A percentile compares a stretch with the other conserved stretches of the same genome.
phyloP scores from a whole-genome alignment of 2,113 vertebrate species.

The Poeciliopsis occidentalis region DNA sequence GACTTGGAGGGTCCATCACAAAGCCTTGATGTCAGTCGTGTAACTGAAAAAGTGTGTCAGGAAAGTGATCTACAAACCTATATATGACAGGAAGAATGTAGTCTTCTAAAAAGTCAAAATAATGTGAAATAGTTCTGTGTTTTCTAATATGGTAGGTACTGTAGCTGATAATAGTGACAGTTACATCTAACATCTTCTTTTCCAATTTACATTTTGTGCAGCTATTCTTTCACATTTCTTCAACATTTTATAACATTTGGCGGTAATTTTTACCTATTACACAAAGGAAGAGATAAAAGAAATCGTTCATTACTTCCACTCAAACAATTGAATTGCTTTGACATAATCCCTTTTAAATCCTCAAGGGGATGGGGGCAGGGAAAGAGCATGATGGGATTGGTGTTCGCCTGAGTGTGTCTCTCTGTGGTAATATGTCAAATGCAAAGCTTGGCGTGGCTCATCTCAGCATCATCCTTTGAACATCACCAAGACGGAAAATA shows the following conservation, averaged over 20 bases:
- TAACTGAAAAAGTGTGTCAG: neutral
- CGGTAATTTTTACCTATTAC: conserved; percentile 52
- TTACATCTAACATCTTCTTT: neutral
- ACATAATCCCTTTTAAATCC: conserved; percentile 76
- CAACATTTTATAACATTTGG: conserved; percentile 40
- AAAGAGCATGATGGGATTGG: conserved; percentile 60
- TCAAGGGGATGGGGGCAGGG: conserved; percentile 72
- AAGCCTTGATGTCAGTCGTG: neutral
- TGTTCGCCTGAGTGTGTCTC: conserved; percentile 13
- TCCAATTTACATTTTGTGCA: neutral
- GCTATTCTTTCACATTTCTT: conserved; percentile 7
- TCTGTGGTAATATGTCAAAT: conserved; percentile 22
- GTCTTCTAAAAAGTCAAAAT: neutral
- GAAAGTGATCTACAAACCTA: neutral
- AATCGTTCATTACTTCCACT: conserved; percentile 71
- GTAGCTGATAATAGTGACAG: neutral
- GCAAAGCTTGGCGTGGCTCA: conserved; percentile 52
- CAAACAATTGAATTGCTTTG: conserved; percentile 76
- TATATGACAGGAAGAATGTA: neutral
- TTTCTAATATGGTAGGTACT: neutral
- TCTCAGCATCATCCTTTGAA: conserved; percentile 55
- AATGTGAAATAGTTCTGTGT: neutral
- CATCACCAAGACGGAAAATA: conserved; percentile 37
- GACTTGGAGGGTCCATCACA: neutral
- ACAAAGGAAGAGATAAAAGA: conserved; percentile 70